Evolutionary conservation across 1,140 invertebrate species (phyloP).

Genomic region (Mizuhopecten yessoensis): DNA sequence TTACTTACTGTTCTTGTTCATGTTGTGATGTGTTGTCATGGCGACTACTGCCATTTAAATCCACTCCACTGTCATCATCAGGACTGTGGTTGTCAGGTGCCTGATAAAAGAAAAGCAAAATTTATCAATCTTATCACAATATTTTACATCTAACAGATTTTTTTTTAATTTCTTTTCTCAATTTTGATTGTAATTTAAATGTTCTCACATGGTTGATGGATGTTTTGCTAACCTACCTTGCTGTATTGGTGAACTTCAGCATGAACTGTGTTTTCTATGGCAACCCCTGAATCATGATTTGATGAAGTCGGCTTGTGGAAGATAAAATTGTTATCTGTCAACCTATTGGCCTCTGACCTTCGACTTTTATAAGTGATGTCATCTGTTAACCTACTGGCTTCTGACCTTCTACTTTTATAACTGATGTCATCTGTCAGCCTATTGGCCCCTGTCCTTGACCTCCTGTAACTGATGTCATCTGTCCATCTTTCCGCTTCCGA

Average conservation of each 20-base stretch:
- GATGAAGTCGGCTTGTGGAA: background rate
- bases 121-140: too few species aligned
- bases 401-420: background rate
- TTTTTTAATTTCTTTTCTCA: too few species aligned
- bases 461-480: too few species aligned
- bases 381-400: background rate
- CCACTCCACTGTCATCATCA: background rate
- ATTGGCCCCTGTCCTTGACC: too few species aligned
- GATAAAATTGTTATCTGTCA: background rate
- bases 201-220: too few species aligned
- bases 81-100: conserved; percentile 29
- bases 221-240: too few species aligned
- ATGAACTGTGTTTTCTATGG: background rate
- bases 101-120: background rate
- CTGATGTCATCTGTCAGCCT: too few species aligned
- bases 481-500: too few species aligned
- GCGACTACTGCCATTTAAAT: conserved; percentile 23
- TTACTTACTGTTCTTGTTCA: conserved; percentile 7
- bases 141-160: too few species aligned
- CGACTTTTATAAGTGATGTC: background rate
- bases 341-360: background rate
- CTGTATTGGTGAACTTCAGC: background rate
- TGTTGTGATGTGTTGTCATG: conserved; percentile 8
- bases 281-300: background rate
- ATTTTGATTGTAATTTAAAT: too few species aligned